Percentiles rank a stretch among this genome's conserved stretches.
Evolutionary conservation across 2,797 vertebrate species (phyloP).

Genomic region (Carcharodon carcharias): DNA sequence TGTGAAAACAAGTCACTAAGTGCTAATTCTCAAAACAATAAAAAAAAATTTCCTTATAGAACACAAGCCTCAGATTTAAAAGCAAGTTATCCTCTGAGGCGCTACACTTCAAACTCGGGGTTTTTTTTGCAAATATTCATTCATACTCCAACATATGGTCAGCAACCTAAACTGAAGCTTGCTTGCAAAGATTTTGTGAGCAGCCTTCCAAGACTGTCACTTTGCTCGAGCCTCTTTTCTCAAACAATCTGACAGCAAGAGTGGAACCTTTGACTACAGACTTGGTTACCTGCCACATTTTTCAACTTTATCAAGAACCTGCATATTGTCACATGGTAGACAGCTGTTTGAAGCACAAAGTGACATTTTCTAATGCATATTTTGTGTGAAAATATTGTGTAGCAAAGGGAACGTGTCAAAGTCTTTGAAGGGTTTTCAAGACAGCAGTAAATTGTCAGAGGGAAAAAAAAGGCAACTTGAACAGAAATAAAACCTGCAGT

Average conservation of each 20-base stretch:
- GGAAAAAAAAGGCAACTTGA: neutral
- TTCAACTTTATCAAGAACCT: conserved; percentile 6
- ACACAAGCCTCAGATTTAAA: neutral
- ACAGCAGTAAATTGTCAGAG: neutral
- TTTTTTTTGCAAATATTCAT: neutral
- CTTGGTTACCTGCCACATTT: conserved; percentile 10
- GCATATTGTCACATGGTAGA: neutral
- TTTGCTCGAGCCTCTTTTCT: neutral
- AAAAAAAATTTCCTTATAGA: neutral
- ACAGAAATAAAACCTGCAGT: neutral
- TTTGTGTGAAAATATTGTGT: neutral
- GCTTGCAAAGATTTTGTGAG: neutral
- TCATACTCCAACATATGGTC: neutral
- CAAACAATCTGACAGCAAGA: neutral
- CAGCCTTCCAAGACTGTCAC: conserved; percentile 8
- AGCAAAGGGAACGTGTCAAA: neutral
- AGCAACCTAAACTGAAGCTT: neutral
- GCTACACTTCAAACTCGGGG: neutral
- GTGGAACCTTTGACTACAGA: conserved; percentile 12
- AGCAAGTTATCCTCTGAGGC: neutral
- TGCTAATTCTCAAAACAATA: neutral
- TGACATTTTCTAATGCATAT: conserved; percentile 1
- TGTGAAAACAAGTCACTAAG: neutral
- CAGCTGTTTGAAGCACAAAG: conserved; percentile 4
- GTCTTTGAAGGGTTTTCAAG: neutral